Conservation (phyloP, 2,797 vertebrate species). For the Strix occidentalis region DNA sequence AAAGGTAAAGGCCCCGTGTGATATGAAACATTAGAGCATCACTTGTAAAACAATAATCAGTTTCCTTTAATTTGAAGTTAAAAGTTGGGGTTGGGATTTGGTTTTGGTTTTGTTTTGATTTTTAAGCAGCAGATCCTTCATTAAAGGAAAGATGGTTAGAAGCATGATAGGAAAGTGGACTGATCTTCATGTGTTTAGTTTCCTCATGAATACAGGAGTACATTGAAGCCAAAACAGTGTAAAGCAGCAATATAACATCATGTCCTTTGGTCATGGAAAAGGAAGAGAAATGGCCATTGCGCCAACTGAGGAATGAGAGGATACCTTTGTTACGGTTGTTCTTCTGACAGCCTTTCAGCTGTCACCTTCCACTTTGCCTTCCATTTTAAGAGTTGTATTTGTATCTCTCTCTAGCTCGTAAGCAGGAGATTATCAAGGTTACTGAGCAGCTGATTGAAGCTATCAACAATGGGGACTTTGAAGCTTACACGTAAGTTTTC, state of each 20-base stretch:
- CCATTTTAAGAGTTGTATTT: neutral
- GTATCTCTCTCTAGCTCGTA: constrained; percentile 80
- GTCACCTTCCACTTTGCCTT: neutral
- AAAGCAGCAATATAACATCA: neutral
- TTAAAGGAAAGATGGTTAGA: neutral
- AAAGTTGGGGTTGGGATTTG: neutral
- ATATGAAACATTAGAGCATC: neutral
- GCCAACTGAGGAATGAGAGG: neutral
- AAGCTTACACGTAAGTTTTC: constrained; percentile 94
- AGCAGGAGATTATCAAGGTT: constrained; percentile 98
- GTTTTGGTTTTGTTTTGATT: neutral
- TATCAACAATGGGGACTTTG: constrained; percentile 97
- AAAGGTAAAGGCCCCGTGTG: neutral
- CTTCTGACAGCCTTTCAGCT: neutral
- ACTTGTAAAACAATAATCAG: neutral
- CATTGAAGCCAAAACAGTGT: neutral
- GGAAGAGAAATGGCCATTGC: neutral
- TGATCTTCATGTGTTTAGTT: neutral
- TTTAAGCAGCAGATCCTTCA: neutral
- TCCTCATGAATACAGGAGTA: neutral
- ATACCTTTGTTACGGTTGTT: neutral
- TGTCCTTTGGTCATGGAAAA: neutral
- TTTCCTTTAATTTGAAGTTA: neutral
- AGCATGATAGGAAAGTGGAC: neutral
- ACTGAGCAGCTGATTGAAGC: constrained; percentile 97